Evolutionary conservation across 2,113 vertebrate genomes (phyloP).

Genomic region (Spheniscus mendiculus): DNA sequence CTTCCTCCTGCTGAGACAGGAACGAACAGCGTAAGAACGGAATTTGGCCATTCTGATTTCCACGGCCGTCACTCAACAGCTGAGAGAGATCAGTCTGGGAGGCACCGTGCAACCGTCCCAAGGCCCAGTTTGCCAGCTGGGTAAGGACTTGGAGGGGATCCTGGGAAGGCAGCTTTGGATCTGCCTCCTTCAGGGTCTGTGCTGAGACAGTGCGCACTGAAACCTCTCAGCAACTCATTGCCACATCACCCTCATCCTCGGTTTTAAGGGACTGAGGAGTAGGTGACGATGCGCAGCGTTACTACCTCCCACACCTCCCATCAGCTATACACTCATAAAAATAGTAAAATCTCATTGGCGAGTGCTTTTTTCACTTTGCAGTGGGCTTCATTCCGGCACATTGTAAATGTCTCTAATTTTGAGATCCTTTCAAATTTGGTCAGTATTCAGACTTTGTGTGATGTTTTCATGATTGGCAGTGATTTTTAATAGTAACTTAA

Average conservation of each 20-base stretch:
- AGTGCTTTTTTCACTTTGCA: neutral
- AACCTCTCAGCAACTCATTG: neutral
- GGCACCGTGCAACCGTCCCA: neutral
- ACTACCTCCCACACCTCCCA: neutral
- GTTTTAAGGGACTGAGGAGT: neutral
- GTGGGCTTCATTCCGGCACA: neutral
- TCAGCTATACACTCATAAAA: neutral
- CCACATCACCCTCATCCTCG: fast-evolving
- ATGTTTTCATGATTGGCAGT: neutral
- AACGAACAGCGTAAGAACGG: neutral
- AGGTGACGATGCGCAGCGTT: neutral
- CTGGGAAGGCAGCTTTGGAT: neutral
- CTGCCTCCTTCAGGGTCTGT: neutral
- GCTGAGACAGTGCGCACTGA: fast-evolving
- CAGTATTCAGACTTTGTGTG: neutral
- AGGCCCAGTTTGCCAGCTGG: neutral
- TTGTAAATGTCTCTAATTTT: neutral
- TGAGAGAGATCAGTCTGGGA: neutral
- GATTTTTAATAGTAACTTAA: neutral
- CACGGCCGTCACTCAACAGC: neutral
- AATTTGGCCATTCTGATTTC: neutral
- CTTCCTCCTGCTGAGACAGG: neutral
- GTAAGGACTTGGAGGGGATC: neutral
- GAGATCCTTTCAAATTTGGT: neutral
- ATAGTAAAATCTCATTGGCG: neutral